These are phyloP conservation scores for Eupithecia centaureata DNA, from an alignment of 2,888 invertebrate genomes.

Conservation along the genomic window DNA sequence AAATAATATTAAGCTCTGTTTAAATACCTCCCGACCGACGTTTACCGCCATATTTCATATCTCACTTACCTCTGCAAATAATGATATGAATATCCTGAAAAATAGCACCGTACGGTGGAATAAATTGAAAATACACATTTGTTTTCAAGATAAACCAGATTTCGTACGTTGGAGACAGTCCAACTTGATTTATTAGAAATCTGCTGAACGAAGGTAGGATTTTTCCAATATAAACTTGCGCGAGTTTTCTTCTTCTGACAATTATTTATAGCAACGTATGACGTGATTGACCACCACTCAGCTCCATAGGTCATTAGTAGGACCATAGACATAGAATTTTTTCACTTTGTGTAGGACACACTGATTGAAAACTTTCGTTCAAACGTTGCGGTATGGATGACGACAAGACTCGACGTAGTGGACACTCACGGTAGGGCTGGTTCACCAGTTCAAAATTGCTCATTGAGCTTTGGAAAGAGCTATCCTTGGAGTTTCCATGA, in stretches of 20 bases:
- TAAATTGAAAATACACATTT: slow-evolving; percentile 39
- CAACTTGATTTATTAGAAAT: slow-evolving; percentile 37
- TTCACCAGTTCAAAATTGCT: too few relatives aligned
- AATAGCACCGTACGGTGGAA: slow-evolving; percentile 27
- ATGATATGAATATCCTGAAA: slow-evolving; percentile 31
- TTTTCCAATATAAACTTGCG: neutral
- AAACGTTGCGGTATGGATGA: too few relatives aligned
- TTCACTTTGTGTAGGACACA: too few relatives aligned
- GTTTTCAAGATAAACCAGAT: slow-evolving; percentile 37
- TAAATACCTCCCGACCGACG: neutral
- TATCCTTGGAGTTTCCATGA: too few relatives aligned
- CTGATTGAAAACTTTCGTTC: too few relatives aligned
- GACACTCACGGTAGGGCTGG: too few relatives aligned
- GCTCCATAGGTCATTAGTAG: too few relatives aligned
- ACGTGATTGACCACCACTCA: too few relatives aligned
- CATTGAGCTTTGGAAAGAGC: too few relatives aligned
- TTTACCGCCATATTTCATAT: neutral
- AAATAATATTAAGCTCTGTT: neutral
- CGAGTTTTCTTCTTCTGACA: neutral
- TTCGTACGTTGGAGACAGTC: slow-evolving; percentile 34
- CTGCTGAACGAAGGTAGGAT: slow-evolving; percentile 4
- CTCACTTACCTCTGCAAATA: neutral
- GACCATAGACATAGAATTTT: too few relatives aligned
- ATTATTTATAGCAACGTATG: too few relatives aligned
- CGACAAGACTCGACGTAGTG: too few relatives aligned